Base-by-base conservation (phyloP, 2,113 vertebrate species). In the Piliocolobus tephrosceles region DNA sequence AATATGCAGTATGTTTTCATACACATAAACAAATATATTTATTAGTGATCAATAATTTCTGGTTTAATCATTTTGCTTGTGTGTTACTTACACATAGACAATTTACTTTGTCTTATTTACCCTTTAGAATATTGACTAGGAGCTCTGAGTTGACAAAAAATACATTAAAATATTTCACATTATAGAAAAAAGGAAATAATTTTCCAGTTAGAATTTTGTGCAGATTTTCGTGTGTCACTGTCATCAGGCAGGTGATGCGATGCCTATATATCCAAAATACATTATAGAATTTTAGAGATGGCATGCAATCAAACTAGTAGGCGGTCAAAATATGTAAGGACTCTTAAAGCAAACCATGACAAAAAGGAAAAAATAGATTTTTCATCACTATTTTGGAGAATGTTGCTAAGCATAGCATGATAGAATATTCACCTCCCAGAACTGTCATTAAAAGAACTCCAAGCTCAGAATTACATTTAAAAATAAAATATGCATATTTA, bases 281-380 rank as follows among this genome's bases (percentile, higher is more conserved):
- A 80, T 88, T n/a, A 80, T 13, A 76, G 25, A 90, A 95, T 94
- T 95, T 95, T 72, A 92, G 23, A 92, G 27, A 88, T n/a, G 27
- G 22, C 1, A 2, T 45, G n/a, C 40, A 25, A n/a, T 43, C 38
- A 0, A 93, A 55, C 25, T 47, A 43, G 27, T 5, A 38, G 35
- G 17, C 0, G 2, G 23, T 58, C 38, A 35, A 84, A 88, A 40
- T 27, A 64, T 5, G 11, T 58, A n/a, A n/a, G 14, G 3, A 82
- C 11, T 79, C 30, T 58, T 47, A 66, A 30, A 81, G 76, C 11
- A 90, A 57, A 45, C 32, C 16, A 79, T 17, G 8, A 43, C 68
- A 50, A 75, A 81, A 92, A 23, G 81, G 8, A 79, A 17, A 55
- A 72, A 64, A 50, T 1, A 64, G 18, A 47, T 38, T 14, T n/a